Base-by-base conservation (phyloP, 2,113 vertebrate species). In the Salminus brasiliensis region DNA sequence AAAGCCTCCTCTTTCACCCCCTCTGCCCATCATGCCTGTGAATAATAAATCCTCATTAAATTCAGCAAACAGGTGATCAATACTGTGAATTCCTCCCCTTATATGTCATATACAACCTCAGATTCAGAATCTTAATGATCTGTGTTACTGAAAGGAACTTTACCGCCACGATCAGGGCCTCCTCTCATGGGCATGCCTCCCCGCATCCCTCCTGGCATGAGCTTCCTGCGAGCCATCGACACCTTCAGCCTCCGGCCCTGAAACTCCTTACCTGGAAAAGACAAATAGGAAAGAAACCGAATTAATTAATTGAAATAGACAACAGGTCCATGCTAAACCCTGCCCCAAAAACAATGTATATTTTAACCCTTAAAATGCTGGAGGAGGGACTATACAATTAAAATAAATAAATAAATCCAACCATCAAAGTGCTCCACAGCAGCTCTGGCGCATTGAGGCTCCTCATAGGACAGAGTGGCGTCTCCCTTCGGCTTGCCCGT, bases 391-490 rank as follows among this genome's bases (percentile, higher is more conserved):
- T n/a, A n/a, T n/a, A n/a, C 2, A 0, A 43, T 21, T n/a, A n/a
- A n/a, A n/a, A n/a, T n/a, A n/a, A n/a, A n/a, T 1, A 8, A 3
- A 21, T 59, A 27, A 11, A 62, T 66, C 91, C 62, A 88, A 98
- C 97, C 98, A 88, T 99, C 96, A 86, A 97, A 98, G 89, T 96
- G 93, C 0, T 99, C 97, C 16, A 99, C 94, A 0, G 98, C 98
- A 2, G 96, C 95, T 89, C 98, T 97, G 74, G 98, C 98, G 27
- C 93, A 95, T 11, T 95, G 86, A 0, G 96, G 95, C 86, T 99
- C 97, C 36, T 98, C 97, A 0, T 97, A 98, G 36, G 95, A 97
- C 47, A 99, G 93, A 0, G 95, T 99, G 66, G 97, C 97, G 3
- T 99, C 97, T 52, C 98, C 98, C 78, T 99, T 99, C 0, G 97